Evolutionary conservation across 2,797 vertebrate genomes (phyloP).

Genomic region (Sarcophilus harrisii): DNA sequence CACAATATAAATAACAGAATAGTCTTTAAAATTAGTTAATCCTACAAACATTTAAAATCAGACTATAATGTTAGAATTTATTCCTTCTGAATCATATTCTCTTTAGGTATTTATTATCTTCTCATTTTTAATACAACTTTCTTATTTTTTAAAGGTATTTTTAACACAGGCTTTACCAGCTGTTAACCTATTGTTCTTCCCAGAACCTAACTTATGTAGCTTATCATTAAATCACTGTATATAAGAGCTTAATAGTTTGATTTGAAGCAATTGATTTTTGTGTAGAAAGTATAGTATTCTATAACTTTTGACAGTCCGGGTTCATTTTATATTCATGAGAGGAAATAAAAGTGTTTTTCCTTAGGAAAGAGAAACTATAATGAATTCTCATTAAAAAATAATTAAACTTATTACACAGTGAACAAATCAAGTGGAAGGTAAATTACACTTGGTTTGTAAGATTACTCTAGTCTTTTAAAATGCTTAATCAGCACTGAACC

Average conservation of each 20-base stretch:
- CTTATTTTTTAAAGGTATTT: not conserved
- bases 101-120: slow-evolving; percentile 57
- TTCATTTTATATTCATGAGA: slow-evolving; percentile 54
- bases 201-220: not conserved
- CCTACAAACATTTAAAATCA: slow-evolving; percentile 22
- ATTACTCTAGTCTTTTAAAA: not conserved
- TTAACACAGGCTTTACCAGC: not conserved
- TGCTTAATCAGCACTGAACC: not conserved
- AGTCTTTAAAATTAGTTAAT: slow-evolving; percentile 41
- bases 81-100: not conserved
- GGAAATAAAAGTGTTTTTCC: slow-evolving; percentile 36
- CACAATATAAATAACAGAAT: slow-evolving; percentile 60
- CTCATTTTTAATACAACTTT: slow-evolving; percentile 43
- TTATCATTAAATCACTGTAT: slow-evolving; percentile 18
- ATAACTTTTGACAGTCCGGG: slow-evolving; percentile 12
- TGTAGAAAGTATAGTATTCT: slow-evolving; percentile 23
- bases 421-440: not conserved
- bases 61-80: slow-evolving; percentile 41
- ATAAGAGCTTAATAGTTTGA: slow-evolving; percentile 39
- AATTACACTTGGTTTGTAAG: not conserved
- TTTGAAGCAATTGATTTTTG: slow-evolving; percentile 46
- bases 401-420: slow-evolving; percentile 9
- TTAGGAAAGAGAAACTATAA: not conserved
- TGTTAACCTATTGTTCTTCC: not conserved
- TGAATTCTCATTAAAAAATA: not conserved